Evolutionary conservation across 1,140 invertebrate species (phyloP).

Genomic region (Armadillidium nasatum): DNA sequence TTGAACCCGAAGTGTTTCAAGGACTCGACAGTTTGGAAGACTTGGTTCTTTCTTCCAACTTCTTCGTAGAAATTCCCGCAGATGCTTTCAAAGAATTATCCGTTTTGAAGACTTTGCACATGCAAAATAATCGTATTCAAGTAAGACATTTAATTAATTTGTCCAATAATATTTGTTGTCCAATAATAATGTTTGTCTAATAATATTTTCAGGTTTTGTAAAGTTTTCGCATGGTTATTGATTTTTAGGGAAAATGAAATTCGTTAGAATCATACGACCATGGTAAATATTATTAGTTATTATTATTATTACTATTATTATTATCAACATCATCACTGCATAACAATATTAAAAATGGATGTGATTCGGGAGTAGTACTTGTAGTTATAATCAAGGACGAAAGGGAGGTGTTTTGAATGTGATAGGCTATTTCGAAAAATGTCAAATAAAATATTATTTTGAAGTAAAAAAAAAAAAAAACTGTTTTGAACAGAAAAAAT

Average conservation of each 20-base stretch:
- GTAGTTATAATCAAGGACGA: too few relatives aligned
- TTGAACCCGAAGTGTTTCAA: conserved; percentile 42
- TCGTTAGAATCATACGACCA: too few relatives aligned
- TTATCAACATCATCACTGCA: not conserved
- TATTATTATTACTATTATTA: not conserved
- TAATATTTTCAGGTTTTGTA: not conserved
- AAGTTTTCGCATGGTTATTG: not conserved
- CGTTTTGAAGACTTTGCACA: conserved; percentile 65
- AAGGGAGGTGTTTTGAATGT: too few relatives aligned
- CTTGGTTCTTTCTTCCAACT: conserved; percentile 78
- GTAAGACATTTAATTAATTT: conserved; percentile 53
- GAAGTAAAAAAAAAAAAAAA: too few relatives aligned
- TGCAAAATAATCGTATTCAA: conserved; percentile 75
- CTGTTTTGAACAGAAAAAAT: too few relatives aligned
- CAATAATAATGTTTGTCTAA: not conserved
- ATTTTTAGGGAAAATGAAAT: not conserved
- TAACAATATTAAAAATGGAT: not conserved
- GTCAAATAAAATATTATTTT: too few relatives aligned
- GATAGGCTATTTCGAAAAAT: too few relatives aligned
- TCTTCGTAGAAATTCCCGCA: conserved; percentile 71
- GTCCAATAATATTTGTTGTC: too few relatives aligned
- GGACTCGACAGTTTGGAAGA: conserved; percentile 66
- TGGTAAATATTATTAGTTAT: not conserved
- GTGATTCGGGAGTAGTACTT: too few relatives aligned
- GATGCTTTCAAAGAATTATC: conserved; percentile 64